Percentiles rank a stretch among this genome's conserved stretches.
These are phyloP conservation scores for Limnephilus marmoratus DNA, from an alignment of 2,888 invertebrate species.

Conservation along the genomic window DNA sequence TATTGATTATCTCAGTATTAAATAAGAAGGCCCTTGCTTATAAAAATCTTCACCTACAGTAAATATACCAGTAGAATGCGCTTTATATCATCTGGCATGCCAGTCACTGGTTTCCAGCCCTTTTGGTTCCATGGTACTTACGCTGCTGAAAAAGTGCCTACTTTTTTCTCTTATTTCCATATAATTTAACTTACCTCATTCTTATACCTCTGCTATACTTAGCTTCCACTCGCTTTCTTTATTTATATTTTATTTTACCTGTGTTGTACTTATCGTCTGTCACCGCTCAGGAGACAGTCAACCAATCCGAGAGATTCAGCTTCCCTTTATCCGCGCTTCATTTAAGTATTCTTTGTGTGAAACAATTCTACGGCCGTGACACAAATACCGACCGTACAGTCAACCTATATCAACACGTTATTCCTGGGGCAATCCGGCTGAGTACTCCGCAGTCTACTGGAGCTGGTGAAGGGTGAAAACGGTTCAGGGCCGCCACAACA, in stretches of 20 bases:
- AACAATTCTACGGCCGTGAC: slow-evolving; percentile 29
- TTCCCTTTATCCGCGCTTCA: slow-evolving; percentile 28
- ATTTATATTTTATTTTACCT: background rate
- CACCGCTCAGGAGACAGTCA: background rate
- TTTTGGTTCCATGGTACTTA: background rate
- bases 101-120: background rate
- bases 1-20: background rate
- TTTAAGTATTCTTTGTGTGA: slow-evolving; percentile 28
- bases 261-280: background rate
- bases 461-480: slow-evolving; percentile 13
- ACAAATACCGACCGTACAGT: slow-evolving; percentile 23
- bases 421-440: slow-evolving; percentile 30
- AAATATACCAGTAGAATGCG: background rate
- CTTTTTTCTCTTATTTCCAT: background rate
- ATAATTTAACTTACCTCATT: background rate
- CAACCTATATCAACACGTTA: slow-evolving; percentile 39
- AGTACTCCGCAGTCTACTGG: slow-evolving; percentile 24
- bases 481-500: background rate
- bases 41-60: background rate
- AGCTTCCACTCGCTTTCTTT: background rate
- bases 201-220: background rate
- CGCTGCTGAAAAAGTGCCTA: background rate
- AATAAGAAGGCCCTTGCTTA: background rate
- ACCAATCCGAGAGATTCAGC: slow-evolving; percentile 10
- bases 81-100: background rate